Evolutionary conservation across 2,888 invertebrate species (phyloP).

Genomic region (Pristionchus arcanus): DNA sequence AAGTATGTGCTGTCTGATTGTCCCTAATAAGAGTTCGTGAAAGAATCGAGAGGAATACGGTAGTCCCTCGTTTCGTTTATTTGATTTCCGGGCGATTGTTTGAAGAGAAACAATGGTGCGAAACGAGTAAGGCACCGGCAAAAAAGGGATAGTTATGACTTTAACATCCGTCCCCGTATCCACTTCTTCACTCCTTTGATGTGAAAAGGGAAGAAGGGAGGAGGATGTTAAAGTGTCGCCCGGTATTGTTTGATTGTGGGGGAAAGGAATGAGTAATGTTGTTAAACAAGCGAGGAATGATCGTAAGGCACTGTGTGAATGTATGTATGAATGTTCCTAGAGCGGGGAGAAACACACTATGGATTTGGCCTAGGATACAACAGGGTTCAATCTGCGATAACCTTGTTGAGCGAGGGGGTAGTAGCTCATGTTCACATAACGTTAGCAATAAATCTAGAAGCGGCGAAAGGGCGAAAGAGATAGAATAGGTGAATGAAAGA

Average conservation of each 20-base stretch:
- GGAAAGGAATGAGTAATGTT: slow-evolving; percentile 50
- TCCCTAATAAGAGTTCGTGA: slow-evolving; percentile 28
- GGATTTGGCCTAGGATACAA: not conserved
- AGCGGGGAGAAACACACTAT: not conserved
- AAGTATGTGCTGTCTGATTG: slow-evolving; percentile 16
- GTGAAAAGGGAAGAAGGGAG: slow-evolving; percentile 29
- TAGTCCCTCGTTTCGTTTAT: slow-evolving; percentile 6
- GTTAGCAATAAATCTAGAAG: slow-evolving; percentile 32
- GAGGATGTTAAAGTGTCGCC: slow-evolving; percentile 48
- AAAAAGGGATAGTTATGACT: slow-evolving; percentile 40
- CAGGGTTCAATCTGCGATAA: slow-evolving; percentile 1
- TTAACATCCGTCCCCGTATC: slow-evolving; percentile 39
- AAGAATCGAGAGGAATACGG: slow-evolving; percentile 13
- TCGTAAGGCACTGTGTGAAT: slow-evolving; percentile 36
- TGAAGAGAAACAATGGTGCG: slow-evolving; percentile 42
- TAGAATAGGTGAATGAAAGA: not conserved
- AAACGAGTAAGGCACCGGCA: slow-evolving; percentile 14
- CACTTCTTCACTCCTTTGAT: slow-evolving; percentile 43
- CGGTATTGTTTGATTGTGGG: slow-evolving; percentile 48
- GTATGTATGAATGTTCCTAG: slow-evolving; percentile 8
- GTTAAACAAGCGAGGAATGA: slow-evolving; percentile 48
- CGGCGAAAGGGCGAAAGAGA: slow-evolving; percentile 46
- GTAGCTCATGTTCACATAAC: slow-evolving; percentile 32
- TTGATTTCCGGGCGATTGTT: slow-evolving; percentile 32
- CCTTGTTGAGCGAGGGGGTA: slow-evolving; percentile 13